These are phyloP conservation scores for Seriola rivoliana DNA, from an alignment of 2,113 vertebrate genomes.

Conservation along the genomic window DNA sequence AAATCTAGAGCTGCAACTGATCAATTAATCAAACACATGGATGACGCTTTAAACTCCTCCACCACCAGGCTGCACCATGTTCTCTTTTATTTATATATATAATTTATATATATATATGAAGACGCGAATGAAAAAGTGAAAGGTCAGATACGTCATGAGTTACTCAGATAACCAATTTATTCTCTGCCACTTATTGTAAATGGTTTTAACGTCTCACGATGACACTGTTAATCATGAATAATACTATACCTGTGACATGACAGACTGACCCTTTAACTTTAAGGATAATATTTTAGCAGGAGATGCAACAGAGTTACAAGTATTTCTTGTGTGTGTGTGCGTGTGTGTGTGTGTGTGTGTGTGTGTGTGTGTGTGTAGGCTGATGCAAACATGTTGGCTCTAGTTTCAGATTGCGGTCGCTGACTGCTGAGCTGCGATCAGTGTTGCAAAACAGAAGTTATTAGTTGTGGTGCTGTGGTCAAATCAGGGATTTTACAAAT, in stretches of 20 bases:
- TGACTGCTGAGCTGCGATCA: slow-evolving; percentile 15
- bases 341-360: not conserved
- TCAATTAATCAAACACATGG: no score
- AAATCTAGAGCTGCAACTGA: no score
- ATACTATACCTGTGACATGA: not conserved
- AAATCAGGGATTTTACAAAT: not conserved
- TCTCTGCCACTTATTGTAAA: no score
- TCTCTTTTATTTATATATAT: no score
- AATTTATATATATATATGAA: no score
- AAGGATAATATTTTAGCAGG: not conserved
- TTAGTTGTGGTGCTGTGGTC: slow-evolving; percentile 29
- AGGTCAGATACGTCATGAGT: no score
- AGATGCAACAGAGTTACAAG: not conserved
- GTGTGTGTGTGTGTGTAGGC: slow-evolving; percentile 13
- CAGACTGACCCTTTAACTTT: not conserved
- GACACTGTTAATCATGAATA: no score
- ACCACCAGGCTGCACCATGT: no score
- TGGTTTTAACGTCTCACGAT: no score
- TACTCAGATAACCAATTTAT: no score
- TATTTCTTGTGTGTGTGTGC: not conserved
- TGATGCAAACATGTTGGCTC: not conserved
- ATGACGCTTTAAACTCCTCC: no score
- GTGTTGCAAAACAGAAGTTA: slow-evolving; percentile 22
- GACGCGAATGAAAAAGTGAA: no score
- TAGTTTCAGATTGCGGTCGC: slow-evolving; percentile 13